Evolutionary conservation across 2,797 vertebrate genomes (phyloP), one percentile per base, ranked within the genome.

Genomic region (Crypturellus tataupa): DNA sequence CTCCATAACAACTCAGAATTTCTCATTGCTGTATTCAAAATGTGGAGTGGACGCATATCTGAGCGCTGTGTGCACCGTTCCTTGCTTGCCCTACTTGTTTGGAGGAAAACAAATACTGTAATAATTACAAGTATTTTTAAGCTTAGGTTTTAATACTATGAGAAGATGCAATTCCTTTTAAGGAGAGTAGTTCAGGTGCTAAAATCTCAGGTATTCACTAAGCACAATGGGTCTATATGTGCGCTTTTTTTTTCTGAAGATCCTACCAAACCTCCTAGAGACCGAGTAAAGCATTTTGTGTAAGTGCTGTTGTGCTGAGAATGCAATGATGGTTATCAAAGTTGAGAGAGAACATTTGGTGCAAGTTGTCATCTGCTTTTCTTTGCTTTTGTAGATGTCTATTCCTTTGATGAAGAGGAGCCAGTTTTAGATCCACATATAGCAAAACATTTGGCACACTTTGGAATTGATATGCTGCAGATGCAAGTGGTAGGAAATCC

Each of bases 341-440:
- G 75, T 73, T 71, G 58, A 90, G 35, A 21, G 69, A 3, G 46
- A 69, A 71, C 11, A 13, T 69, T 68, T 72, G 23, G 23, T 90
- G 5, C 85, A 60, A 33, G 44, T 56, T 55, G 47, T 90, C 55
- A 91, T 35, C 15, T 60, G 13, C 93, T 88, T 93, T 76, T 88
- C 80, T 93, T 84, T 96, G 17, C 72, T 79, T 91, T 89, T 97
- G 40, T 95, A 99, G 99, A 99, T 97, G 98, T 99, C 77, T 99
- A 99, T 97, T 99, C 99, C 20, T 99, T 99, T 94, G 99, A 99
- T 91, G 99, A 99, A 97, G 99, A 99, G 95, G 99, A 99, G 94
- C 98, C 99, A 1, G 99, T 99, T 73, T 95, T 99, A 97, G 99
- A 99, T 90, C 99, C 99, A 0, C 98, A 99, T n/a, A 98, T 99